Conservation (phyloP, 2,888 invertebrate genomes). For the Blastobasis lacticolella region DNA sequence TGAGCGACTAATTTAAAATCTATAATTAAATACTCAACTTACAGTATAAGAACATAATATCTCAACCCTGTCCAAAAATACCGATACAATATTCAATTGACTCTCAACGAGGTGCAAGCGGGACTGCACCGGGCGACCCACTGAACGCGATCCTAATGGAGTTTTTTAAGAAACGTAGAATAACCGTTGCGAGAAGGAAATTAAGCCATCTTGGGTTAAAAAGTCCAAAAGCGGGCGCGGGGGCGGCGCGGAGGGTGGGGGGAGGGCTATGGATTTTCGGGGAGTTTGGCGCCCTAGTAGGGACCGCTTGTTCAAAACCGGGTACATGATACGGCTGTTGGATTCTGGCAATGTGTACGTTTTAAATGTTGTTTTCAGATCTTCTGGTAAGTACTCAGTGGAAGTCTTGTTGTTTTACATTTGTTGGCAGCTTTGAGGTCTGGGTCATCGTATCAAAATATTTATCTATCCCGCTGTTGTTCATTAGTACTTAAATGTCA, state of each 20-base stretch:
- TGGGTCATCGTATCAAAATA: no score
- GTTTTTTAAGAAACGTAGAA: constrained; percentile 51
- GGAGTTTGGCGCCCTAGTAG: constrained; percentile 28
- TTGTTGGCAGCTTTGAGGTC: no score
- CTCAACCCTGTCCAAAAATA: neutral
- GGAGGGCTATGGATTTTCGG: constrained; percentile 52
- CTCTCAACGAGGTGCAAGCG: constrained; percentile 1
- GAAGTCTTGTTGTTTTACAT: no score
- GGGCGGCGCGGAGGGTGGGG: constrained; percentile 12
- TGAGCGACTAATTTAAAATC: no score
- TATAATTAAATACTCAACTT: neutral
- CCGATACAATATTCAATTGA: neutral
- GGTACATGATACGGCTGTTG: no score
- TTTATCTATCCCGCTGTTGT: no score
- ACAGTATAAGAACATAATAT: neutral
- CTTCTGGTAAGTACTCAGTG: no score
- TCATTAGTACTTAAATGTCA: no score
- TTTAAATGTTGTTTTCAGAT: no score
- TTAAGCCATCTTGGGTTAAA: constrained; percentile 69
- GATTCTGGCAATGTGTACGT: no score
- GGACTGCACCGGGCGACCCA: constrained; percentile 19
- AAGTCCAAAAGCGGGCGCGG: constrained; percentile 42
- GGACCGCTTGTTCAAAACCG: neutral
- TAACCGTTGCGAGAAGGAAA: constrained; percentile 53
- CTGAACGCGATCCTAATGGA: constrained; percentile 46